Evolutionary conservation across 2,888 invertebrate genomes (phyloP).

Genomic region (Drosophila atripex): DNA sequence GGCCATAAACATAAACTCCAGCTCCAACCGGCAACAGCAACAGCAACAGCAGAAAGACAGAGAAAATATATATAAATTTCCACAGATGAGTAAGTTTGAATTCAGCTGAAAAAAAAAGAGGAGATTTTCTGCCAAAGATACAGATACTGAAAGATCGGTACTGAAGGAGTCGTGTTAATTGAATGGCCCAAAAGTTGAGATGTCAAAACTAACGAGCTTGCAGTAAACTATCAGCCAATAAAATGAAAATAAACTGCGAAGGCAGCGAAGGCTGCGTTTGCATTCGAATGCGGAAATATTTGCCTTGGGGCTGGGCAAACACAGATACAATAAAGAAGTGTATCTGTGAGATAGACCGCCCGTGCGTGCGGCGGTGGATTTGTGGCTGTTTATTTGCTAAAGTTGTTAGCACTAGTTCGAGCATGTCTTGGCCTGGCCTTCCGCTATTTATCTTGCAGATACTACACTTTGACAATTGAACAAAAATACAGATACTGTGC

Average conservation of each 20-base stretch:
- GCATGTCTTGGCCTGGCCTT: slow-evolving; percentile 39
- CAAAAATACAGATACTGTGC: slow-evolving; percentile 21
- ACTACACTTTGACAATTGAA: slow-evolving; percentile 40
- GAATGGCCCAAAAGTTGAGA: slow-evolving; percentile 28
- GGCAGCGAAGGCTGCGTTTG: slow-evolving; percentile 26
- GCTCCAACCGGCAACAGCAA: slow-evolving; percentile 42
- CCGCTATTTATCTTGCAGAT: slow-evolving; percentile 44
- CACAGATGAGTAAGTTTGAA: slow-evolving; percentile 78
- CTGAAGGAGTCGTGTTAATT: slow-evolving; percentile 9
- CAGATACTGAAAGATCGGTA: slow-evolving; percentile 45
- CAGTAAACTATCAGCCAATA: slow-evolving; percentile 30
- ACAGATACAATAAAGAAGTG: slow-evolving; percentile 3
- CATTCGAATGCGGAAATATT: slow-evolving; percentile 60
- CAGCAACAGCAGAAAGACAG: slow-evolving; percentile 9
- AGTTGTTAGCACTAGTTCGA: slow-evolving; percentile 36
- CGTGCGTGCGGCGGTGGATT: slow-evolving; percentile 30
- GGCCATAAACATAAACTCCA: slow-evolving; percentile 50
- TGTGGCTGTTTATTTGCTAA: slow-evolving; percentile 38
- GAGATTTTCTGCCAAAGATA: slow-evolving; percentile 43
- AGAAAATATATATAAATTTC: slow-evolving; percentile 55
- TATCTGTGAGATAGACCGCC: slow-evolving; percentile 4
- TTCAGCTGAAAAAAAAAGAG: slow-evolving; percentile 43
- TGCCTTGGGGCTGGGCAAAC: slow-evolving; percentile 29
- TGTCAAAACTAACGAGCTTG: slow-evolving; percentile 34
- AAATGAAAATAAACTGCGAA: slow-evolving; percentile 4